phyloP scores from a whole-genome alignment of 2,113 vertebrate genomes.

The Clupea harengus region DNA sequence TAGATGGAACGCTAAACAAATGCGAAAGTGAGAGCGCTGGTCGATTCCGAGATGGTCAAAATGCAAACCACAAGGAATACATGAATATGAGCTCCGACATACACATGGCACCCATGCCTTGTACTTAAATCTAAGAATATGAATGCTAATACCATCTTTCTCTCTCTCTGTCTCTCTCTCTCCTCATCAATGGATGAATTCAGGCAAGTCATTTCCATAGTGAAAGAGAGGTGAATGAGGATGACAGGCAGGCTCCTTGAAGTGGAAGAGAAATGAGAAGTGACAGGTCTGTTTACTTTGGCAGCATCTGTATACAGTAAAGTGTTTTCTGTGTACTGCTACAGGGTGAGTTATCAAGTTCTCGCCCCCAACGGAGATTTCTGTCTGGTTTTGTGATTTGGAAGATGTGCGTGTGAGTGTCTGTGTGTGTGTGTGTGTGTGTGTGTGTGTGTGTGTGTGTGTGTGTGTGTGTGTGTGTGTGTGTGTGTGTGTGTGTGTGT shows the following conservation, averaged over 20 bases:
- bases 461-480: slow-evolving; percentile 44
- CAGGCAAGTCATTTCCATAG: slow-evolving; percentile 43
- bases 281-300: slow-evolving; percentile 69
- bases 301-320: slow-evolving; percentile 22
- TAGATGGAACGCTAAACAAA: not conserved
- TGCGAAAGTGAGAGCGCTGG: not conserved
- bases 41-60: not conserved
- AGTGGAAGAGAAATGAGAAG: slow-evolving; percentile 69
- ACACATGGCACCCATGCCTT: not conserved
- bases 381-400: not conserved
- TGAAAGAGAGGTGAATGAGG: slow-evolving; percentile 51
- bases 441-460: slow-evolving; percentile 37
- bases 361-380: not conserved
- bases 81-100: not conserved
- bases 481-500: not conserved
- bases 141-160: slow-evolving; percentile 27
- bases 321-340: slow-evolving; percentile 43
- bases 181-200: slow-evolving; percentile 38
- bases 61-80: not conserved
- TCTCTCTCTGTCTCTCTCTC: not conserved
- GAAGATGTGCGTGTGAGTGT: not conserved
- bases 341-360: slow-evolving; percentile 10
- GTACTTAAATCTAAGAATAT: not conserved
- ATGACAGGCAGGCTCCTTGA: slow-evolving; percentile 60
- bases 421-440: slow-evolving; percentile 33